phyloP scores from a whole-genome alignment of 1,140 invertebrate species.

The Thaumatotibia leucotreta region DNA sequence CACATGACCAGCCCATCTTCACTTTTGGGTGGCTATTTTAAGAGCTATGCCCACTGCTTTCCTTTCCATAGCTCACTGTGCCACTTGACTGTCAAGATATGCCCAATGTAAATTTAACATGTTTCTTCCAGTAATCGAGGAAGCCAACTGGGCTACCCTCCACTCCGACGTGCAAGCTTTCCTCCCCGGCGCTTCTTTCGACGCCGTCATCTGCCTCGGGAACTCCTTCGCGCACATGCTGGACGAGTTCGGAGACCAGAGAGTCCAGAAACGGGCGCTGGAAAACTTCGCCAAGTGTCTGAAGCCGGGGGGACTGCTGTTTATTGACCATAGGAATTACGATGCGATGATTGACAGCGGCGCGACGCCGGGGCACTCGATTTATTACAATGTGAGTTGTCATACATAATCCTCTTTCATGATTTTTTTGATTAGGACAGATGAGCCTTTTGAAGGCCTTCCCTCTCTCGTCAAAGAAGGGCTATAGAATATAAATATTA shows the following conservation, averaged over 20 bases:
- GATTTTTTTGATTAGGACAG: no score
- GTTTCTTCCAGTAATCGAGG: constrained; percentile 85
- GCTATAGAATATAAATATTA: no score
- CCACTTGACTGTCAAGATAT: no score
- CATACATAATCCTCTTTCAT: no score
- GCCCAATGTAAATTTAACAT: no score
- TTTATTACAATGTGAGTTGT: constrained; percentile 94
- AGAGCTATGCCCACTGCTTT: no score
- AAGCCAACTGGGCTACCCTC: constrained; percentile 88
- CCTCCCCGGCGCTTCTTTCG: constrained; percentile 80
- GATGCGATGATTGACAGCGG: constrained; percentile 87
- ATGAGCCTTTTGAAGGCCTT: no score
- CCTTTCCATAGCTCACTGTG: no score
- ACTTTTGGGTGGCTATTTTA: no score
- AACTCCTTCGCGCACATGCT: constrained; percentile 94
- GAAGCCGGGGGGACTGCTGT: constrained; percentile 88
- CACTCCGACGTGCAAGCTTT: constrained; percentile 82
- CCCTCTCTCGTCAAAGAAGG: no score
- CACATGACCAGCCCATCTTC: no score
- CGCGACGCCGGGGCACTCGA: constrained; percentile 85
- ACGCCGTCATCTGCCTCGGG: constrained; percentile 90
- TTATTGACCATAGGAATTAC: constrained; percentile 94
- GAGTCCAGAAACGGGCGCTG: constrained; percentile 86
- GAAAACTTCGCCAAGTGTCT: constrained; percentile 87
- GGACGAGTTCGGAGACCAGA: constrained; percentile 86